phyloP scores from a whole-genome alignment of 1,140 invertebrate species.

The Pseudomyrmex flavicornis region DNA sequence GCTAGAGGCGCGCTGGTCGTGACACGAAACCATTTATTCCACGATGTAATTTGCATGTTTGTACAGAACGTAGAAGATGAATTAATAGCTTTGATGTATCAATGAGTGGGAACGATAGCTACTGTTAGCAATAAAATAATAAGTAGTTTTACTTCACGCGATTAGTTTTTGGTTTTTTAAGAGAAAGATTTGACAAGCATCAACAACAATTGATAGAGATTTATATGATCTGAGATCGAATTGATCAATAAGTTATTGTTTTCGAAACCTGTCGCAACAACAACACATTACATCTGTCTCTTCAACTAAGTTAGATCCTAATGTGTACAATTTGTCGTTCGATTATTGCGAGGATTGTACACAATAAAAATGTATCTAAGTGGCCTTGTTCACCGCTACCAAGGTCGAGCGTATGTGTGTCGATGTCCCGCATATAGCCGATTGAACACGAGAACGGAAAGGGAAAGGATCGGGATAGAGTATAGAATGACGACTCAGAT shows the following conservation, averaged over 20 bases:
- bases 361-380: neutral
- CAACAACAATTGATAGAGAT: no score
- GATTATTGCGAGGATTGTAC: neutral
- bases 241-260: neutral
- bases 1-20: slow-evolving; percentile 64
- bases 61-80: slow-evolving; percentile 21
- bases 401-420: slow-evolving; percentile 42
- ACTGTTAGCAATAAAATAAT: neutral
- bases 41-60: neutral
- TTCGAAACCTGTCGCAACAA: neutral
- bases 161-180: no score
- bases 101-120: slow-evolving; percentile 27
- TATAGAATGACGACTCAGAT: slow-evolving; percentile 49
- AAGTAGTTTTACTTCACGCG: no score
- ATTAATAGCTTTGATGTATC: slow-evolving; percentile 51
- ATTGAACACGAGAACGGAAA: slow-evolving; percentile 42
- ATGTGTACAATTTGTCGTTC: neutral
- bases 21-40: slow-evolving; percentile 63
- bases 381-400: slow-evolving; percentile 17
- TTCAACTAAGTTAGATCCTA: neutral
- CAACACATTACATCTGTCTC: neutral
- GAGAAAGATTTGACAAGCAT: no score
- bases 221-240: neutral
- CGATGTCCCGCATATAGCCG: slow-evolving; percentile 11
- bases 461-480: slow-evolving; percentile 52